Conservation (phyloP, 1,140 invertebrate species). For the Periplaneta americana region DNA sequence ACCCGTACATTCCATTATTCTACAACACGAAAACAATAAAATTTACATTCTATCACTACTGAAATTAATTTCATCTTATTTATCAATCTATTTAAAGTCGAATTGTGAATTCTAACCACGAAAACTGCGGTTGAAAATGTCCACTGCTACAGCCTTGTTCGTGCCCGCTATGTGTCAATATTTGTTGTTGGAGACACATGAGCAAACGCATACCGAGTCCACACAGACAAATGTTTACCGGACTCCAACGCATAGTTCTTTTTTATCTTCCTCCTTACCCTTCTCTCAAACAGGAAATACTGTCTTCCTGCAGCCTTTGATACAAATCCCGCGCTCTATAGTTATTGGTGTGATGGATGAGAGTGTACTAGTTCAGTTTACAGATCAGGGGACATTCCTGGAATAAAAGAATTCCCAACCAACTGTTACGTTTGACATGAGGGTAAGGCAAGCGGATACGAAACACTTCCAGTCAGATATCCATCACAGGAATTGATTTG, state of each 20-base stretch:
- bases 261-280: not conserved
- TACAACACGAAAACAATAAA: too few relatives aligned
- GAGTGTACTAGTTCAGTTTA: not conserved
- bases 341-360: not conserved
- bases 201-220: not conserved
- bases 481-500: not conserved
- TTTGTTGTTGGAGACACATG: not conserved
- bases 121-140: not conserved
- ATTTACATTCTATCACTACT: not conserved
- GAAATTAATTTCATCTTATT: not conserved
- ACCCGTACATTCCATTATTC: too few relatives aligned
- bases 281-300: not conserved
- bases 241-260: not conserved
- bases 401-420: not conserved
- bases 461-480: not conserved
- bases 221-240: not conserved
- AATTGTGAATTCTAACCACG: not conserved
- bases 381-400: not conserved
- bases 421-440: not conserved
- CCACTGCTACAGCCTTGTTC: not conserved
- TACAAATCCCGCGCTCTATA: not conserved
- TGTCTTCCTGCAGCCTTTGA: not conserved
- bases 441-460: not conserved
- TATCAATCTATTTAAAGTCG: not conserved
- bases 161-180: not conserved